phyloP scores from a whole-genome alignment of 2,113 vertebrate genomes.

The Thamnaconus septentrionalis region DNA sequence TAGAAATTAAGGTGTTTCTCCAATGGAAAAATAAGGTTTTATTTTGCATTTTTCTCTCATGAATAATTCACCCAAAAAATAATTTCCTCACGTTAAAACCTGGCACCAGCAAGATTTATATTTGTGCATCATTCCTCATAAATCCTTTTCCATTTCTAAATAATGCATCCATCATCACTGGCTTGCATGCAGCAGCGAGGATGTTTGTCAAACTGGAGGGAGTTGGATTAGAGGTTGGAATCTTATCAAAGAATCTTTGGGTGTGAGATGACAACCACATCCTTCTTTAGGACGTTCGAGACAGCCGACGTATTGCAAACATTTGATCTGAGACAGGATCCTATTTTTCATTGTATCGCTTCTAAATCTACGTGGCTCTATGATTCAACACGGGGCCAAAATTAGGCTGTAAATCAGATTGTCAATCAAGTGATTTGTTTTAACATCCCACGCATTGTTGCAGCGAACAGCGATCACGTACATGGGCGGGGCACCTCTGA shows the following conservation, averaged over 20 bases:
- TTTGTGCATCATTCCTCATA: not conserved
- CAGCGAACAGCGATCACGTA: slow-evolving; percentile 14
- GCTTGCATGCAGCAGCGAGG: not conserved
- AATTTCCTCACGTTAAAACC: not conserved
- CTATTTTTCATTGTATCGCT: slow-evolving; percentile 38
- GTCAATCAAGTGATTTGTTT: slow-evolving; percentile 29
- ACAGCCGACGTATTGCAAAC: slow-evolving; percentile 21
- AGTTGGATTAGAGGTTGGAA: slow-evolving; percentile 19
- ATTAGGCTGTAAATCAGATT: slow-evolving; percentile 37
- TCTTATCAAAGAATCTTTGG: slow-evolving; percentile 33
- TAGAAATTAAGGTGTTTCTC: not conserved
- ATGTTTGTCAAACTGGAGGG: slow-evolving; percentile 1
- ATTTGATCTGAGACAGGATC: slow-evolving; percentile 23
- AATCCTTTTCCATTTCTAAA: slow-evolving; percentile 17
- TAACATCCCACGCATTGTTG: slow-evolving; percentile 13
- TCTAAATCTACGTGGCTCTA: slow-evolving; percentile 44
- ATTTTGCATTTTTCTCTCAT: slow-evolving; percentile 1
- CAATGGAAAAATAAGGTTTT: not conserved
- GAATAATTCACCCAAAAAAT: slow-evolving; percentile 18
- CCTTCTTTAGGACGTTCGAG: slow-evolving; percentile 8
- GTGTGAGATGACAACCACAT: slow-evolving; percentile 23
- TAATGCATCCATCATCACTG: slow-evolving; percentile 10
- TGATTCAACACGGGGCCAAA: slow-evolving; percentile 30
- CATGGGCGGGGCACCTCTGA: not conserved
- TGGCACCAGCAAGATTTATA: slow-evolving; percentile 4